Evolutionary conservation across 2,113 vertebrate genomes (phyloP).

Genomic region (Haemorhous mexicanus): DNA sequence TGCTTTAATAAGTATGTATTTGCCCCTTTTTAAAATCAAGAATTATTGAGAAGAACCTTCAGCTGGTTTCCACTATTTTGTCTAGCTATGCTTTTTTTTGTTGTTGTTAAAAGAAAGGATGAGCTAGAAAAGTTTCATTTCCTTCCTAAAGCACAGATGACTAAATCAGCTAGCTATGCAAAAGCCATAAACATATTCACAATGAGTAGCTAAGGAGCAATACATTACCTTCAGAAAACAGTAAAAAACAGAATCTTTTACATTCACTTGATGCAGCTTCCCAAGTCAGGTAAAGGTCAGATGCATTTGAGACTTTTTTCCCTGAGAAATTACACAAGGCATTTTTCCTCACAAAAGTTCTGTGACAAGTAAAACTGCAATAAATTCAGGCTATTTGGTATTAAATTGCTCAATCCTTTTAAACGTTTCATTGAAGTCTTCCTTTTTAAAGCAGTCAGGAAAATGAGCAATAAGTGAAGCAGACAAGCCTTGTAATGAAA

Average conservation of each 20-base stretch:
- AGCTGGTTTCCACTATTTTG: neutral
- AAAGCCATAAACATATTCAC: neutral
- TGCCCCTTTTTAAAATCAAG: neutral
- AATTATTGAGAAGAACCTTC: neutral
- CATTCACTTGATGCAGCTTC: neutral
- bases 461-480: neutral
- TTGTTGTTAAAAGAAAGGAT: neutral
- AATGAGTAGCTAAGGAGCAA: neutral
- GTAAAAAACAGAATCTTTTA: neutral
- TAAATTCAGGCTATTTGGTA: neutral
- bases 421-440: neutral
- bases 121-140: conserved; percentile 6
- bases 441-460: neutral
- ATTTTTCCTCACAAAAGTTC: neutral
- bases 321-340: neutral
- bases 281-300: conserved; percentile 1
- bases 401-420: neutral
- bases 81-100: neutral
- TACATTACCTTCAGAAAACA: neutral
- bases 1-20: neutral
- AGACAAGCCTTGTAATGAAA: neutral
- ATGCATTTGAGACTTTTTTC: neutral
- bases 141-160: neutral
- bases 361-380: neutral
- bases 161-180: conserved; percentile 10